Conservation (phyloP, 2,888 invertebrate genomes). For the Torymus tubicola region DNA sequence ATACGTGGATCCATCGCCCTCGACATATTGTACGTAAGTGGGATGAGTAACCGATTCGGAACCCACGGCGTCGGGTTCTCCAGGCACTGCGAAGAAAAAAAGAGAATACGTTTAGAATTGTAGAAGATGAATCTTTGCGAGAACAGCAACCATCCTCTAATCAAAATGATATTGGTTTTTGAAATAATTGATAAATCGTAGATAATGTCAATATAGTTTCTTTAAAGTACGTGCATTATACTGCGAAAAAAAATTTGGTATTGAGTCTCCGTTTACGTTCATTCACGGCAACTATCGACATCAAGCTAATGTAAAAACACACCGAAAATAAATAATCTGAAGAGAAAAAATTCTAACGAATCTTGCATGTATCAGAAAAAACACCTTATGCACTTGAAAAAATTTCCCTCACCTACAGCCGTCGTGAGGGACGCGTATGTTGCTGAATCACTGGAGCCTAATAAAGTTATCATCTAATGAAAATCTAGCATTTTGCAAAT, state of each 20-base stretch:
- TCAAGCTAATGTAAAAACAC: constrained; percentile 19
- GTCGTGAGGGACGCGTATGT: constrained; percentile 79
- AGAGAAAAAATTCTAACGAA: constrained; percentile 16
- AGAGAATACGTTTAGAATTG: too few relatives aligned
- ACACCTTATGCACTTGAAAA: constrained; percentile 63
- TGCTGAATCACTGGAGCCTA: constrained; percentile 76
- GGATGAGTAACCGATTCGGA: constrained; percentile 80
- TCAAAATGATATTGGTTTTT: too few relatives aligned
- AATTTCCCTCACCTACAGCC: constrained; percentile 75
- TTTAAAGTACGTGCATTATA: too few relatives aligned
- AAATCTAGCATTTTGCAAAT: constrained; percentile 69
- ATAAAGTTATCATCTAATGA: constrained; percentile 69
- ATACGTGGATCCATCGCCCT: constrained; percentile 79
- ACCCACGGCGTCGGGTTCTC: constrained; percentile 77
- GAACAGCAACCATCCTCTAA: too few relatives aligned
- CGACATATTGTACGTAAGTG: constrained; percentile 82
- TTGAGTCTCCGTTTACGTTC: too few relatives aligned
- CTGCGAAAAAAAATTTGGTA: too few relatives aligned
- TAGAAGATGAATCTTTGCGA: too few relatives aligned
- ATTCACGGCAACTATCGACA: neutral
- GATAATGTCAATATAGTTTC: too few relatives aligned
- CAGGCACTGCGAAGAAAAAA: constrained; percentile 71
- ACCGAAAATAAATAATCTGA: constrained; percentile 7
- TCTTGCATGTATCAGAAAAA: constrained; percentile 34
- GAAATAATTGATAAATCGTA: too few relatives aligned